Evolutionary conservation across 2,797 vertebrate species (phyloP), one percentile per base, ranked within the genome.

Genomic region (Menidia menidia): DNA sequence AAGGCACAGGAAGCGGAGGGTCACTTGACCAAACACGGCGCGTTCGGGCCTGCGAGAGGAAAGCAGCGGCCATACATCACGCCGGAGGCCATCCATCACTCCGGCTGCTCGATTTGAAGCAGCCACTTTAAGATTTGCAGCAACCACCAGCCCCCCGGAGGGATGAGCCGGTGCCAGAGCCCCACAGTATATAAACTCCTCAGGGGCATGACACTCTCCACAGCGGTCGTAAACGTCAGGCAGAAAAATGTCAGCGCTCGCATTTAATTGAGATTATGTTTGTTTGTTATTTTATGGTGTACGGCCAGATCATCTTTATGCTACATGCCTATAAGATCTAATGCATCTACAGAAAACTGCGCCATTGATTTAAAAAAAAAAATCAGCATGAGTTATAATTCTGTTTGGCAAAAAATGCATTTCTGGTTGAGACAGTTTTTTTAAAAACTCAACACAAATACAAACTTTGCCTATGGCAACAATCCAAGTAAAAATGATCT

Each of bases 81-180:
- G 71, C 80, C 65, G 53, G 77, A 81, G 86, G 85, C 83, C 82
- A 92, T 93, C 83, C 87, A 83, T 93, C 93, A 93, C 73, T 73
- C 58, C 10, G 82, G 68, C 78, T 68, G 75, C 67, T 91, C 87
- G 81, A 88, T 93, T 83, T 75, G 64, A 84, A 68, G 75, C 81
- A 77, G 89, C 71, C 80, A 60, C 82, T 80, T 72, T 39, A 73
- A 87, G 85, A 87, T 77, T 85, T 84, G 65, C 77, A 19, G 68
- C 77, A 78, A 78, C 67, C 68, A 53, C 47, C 1, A 35, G 58
- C 69, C 74, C 80, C 61, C 80, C 61, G 57, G 60, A 81, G 80
- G 77, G 83, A 87, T 31, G 10, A 60, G 63, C n/a, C 52, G 54
- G 78, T 87, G 85, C 87, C 85, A 81, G 61, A 79, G 76, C 54